Percentiles rank a stretch among this genome's conserved stretches.
Conservation (phyloP, 1,140 invertebrate genomes). For the Potamilus streckersoni region DNA sequence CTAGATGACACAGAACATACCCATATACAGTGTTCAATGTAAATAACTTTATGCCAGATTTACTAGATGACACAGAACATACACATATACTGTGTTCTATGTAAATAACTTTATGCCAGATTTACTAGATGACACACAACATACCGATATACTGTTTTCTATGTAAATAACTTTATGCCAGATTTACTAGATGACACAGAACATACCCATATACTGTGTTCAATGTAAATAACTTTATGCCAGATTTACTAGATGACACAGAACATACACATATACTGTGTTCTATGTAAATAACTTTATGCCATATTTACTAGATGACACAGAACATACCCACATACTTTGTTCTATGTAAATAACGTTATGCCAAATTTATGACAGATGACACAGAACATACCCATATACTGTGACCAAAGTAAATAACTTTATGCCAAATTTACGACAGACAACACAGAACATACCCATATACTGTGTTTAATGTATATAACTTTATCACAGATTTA, state of each 20-base stretch:
- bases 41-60: no score
- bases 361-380: no score
- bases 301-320: no score
- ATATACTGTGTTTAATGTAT: slow-evolving; percentile 36
- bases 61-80: neutral
- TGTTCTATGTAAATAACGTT: neutral
- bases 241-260: no score
- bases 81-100: slow-evolving; percentile 52
- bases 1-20: slow-evolving; percentile 23
- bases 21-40: slow-evolving; percentile 29
- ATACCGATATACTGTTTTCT: slow-evolving; percentile 40
- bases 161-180: no score
- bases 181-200: no score
- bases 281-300: no score
- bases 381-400: slow-evolving; percentile 37
- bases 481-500: no score
- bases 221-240: no score
- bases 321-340: slow-evolving; percentile 42
- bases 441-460: slow-evolving; percentile 28
- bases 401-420: slow-evolving; percentile 7
- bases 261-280: slow-evolving; percentile 45
- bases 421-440: no score
- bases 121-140: neutral
- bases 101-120: no score
- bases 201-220: slow-evolving; percentile 44